These are phyloP conservation scores for Anticlea derivata DNA, from an alignment of 2,888 invertebrate genomes.

Conservation along the genomic window DNA sequence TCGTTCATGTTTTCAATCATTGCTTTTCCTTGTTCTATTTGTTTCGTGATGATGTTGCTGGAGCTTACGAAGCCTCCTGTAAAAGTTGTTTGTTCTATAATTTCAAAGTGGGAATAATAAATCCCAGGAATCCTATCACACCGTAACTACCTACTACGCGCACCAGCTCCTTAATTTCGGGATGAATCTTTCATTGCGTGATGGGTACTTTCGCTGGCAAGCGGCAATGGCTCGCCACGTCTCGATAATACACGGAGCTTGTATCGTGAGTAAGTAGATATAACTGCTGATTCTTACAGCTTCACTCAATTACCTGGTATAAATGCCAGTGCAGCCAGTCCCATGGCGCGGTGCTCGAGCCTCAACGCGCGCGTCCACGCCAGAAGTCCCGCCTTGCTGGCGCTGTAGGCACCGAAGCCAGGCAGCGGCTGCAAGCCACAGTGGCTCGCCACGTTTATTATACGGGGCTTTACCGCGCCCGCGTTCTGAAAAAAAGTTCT, in stretches of 20 bases:
- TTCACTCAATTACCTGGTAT: constrained; percentile 93
- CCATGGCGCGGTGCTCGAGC: constrained; percentile 88
- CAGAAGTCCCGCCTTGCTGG: constrained; percentile 90
- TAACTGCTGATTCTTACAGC: too few relatives aligned
- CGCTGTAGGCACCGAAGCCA: constrained; percentile 89
- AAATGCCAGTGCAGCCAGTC: constrained; percentile 88
- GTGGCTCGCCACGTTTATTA: constrained; percentile 93
- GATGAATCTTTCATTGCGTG: too few relatives aligned
- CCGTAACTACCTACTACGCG: too few relatives aligned
- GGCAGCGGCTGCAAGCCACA: constrained; percentile 90
- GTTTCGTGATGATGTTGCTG: constrained; percentile 88
- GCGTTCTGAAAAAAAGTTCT: constrained; percentile 42
- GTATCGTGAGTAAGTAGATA: too few relatives aligned
- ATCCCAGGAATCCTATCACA: too few relatives aligned
- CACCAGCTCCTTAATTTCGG: too few relatives aligned
- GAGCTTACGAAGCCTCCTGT: constrained; percentile 87
- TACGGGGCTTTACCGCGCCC: constrained; percentile 75
- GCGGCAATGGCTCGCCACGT: too few relatives aligned
- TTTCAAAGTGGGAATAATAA: too few relatives aligned
- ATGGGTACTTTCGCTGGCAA: too few relatives aligned
- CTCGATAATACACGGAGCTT: too few relatives aligned
- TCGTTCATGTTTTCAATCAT: constrained; percentile 86
- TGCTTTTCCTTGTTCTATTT: constrained; percentile 82
- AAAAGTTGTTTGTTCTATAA: too few relatives aligned
- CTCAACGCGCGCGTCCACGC: constrained; percentile 90